Evolutionary conservation across 2,888 invertebrate genomes (phyloP), one percentile per base, ranked within the genome.

Genomic region (Apodemia duryi): DNA sequence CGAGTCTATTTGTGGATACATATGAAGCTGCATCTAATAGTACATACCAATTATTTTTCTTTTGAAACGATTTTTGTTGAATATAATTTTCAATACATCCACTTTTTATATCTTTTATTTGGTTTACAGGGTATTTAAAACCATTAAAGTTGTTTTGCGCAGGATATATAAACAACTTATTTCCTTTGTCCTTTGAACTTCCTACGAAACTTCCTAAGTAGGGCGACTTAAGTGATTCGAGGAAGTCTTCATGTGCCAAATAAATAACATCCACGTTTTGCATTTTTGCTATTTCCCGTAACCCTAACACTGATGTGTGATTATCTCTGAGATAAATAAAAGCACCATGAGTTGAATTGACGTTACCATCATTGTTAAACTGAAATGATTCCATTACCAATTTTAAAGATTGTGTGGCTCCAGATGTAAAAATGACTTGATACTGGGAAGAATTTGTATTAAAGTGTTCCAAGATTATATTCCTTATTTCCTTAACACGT

Each of bases 101-200:
- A 29, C 28, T 65, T 61, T 38, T 61, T 38, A 65, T 65, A 4
- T 61, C 21, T 29, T 9, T 13, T 10, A 65, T 65, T 11, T 28
- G 28, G 13, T 38, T 61, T 5, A 65, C 52, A 0, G 64, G 64
- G 29, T 65, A 65, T 49, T 65, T 65, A 51, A 41, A 61, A 10
- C 64, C 64, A 6, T 65, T 65, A 38, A 65, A 65, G 51, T 65
- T 65, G 28, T 65, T 65, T 51, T 65, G 64, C 41, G 64, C 64
- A 2, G 64, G 64, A 51, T 64, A 64, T 49, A 61, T 28, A 11
- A 64, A 28, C 35, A 64, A 35, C 10, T 60, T 61, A 13, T 61
- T 61, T 21, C 49, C 35, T 11, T 35, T 61, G 13, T 64, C 32
- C 28, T 41, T 41, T 29, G 38, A 3, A n/a, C 7, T 10, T 6